Percentiles rank a stretch among this genome's conserved stretches.
Evolutionary conservation across 2,888 invertebrate species (phyloP).

Genomic region (Cyclophora punctaria): DNA sequence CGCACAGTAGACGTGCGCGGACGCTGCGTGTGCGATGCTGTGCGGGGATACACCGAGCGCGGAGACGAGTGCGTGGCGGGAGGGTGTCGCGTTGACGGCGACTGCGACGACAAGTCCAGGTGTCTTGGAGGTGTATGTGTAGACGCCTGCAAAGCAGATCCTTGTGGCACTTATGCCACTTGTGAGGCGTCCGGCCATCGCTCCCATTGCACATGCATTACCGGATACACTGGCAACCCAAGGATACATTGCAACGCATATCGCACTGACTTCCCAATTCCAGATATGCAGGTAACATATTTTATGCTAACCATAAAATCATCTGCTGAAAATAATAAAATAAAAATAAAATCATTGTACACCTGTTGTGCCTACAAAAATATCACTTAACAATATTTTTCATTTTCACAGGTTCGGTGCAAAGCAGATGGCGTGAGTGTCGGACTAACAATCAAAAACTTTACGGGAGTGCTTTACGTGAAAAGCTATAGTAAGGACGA

Average conservation of each 20-base stretch:
- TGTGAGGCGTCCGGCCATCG: constrained; percentile 86
- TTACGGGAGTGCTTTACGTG: constrained; percentile 93
- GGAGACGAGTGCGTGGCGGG: constrained; percentile 87
- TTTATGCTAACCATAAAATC: not conserved
- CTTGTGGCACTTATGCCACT: constrained; percentile 84
- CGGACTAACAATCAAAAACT: constrained; percentile 84
- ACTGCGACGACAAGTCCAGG: constrained; percentile 85
- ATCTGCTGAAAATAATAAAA: not conserved
- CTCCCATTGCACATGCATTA: constrained; percentile 84
- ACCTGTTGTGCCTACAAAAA: not conserved
- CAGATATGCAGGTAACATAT: constrained; percentile 79
- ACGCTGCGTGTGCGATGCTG: constrained; percentile 87
- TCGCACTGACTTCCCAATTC: constrained; percentile 88
- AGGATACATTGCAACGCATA: constrained; percentile 81
- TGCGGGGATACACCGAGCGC: constrained; percentile 84
- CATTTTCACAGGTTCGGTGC: constrained; percentile 80
- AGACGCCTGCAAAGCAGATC: constrained; percentile 84
- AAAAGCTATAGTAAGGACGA: constrained; percentile 96
- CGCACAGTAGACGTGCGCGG: constrained; percentile 84
- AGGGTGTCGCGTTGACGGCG: constrained; percentile 80
- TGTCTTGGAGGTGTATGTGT: constrained; percentile 87
- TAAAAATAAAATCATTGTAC: not conserved
- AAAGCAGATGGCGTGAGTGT: constrained; percentile 94
- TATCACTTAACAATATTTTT: not conserved
- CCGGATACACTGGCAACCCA: constrained; percentile 85